Conservation (phyloP, 2,113 vertebrate genomes). For the Lophotis ruficrista region DNA sequence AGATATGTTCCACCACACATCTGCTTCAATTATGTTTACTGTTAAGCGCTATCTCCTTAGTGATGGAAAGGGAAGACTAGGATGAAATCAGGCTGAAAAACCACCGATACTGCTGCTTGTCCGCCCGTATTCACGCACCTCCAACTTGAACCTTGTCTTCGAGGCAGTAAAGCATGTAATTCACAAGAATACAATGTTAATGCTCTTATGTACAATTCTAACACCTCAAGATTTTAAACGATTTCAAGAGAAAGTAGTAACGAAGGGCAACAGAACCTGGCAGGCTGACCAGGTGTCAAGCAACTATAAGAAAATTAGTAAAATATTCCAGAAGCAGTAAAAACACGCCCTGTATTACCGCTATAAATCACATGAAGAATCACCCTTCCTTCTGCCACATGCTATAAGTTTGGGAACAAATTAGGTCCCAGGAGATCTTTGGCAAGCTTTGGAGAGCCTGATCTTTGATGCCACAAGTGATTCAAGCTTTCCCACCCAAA, state of each 20-base stretch:
- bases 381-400: not conserved
- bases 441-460: not conserved
- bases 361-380: not conserved
- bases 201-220: not conserved
- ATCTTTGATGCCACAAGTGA: not conserved
- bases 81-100: not conserved
- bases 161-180: not conserved
- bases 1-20: not conserved
- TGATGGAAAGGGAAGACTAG: not conserved
- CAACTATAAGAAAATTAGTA: not conserved
- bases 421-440: not conserved
- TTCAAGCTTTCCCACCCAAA: not conserved
- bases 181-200: not conserved
- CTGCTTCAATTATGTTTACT: not conserved
- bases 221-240: not conserved
- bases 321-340: not conserved
- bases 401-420: not conserved
- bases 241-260: not conserved
- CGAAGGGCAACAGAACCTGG: not conserved
- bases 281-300: not conserved
- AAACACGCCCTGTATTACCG: not conserved
- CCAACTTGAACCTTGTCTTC: not conserved
- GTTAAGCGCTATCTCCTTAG: not conserved
- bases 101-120: not conserved
- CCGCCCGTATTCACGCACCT: not conserved